Evolutionary conservation across 1,140 invertebrate species (phyloP), one percentile per base, ranked within the genome.

Genomic region (Dendrolimus punctatus): DNA sequence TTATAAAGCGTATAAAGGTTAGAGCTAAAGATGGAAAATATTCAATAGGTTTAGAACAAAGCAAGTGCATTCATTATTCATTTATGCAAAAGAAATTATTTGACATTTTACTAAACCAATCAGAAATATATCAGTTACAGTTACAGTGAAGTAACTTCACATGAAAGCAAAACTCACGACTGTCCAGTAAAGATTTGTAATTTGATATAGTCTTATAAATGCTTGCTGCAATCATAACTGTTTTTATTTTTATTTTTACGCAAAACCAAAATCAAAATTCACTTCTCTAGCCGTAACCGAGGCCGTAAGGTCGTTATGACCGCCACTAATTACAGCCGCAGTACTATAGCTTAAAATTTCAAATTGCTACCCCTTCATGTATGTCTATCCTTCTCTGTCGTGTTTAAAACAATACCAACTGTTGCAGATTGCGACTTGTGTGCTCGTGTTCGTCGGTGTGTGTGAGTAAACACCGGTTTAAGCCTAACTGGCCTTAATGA

Each of bases 401-500:
- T 66, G 50, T 50, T 53, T 64, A 64, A 66, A 73, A 75, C 66
- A 79, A 72, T 76, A 66, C 72, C 71, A 73, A 80, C 73, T 71
- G 78, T 80, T 75, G 76, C 76, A 60, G 75, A 68, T 58, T 46
- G 42, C 48, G 53, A 51, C 58, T 58, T 67, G 68, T 65, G 62
- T 65, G 60, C 39, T 56, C 47, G 49, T n/a, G 49, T 54, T 52
- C 40, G 50, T 52, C 39, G 51, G 83, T 83, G 78, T 83, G 83
- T 64, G 83, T 80, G 77, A 57, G 79, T 80, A 86, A 84, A 86
- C 80, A 84, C 82, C 79, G 76, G 77, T 84, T 85, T 86, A 84
- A 86, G 82, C 82, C 83, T 88, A 88, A 88, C 86, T 86, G 86
- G 85, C 85, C 80, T 87, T 88, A 88, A 88, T 88, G 86, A 88